Evolutionary conservation across 2,888 invertebrate genomes (phyloP).

Genomic region (Phragmatobia fuliginosa): DNA sequence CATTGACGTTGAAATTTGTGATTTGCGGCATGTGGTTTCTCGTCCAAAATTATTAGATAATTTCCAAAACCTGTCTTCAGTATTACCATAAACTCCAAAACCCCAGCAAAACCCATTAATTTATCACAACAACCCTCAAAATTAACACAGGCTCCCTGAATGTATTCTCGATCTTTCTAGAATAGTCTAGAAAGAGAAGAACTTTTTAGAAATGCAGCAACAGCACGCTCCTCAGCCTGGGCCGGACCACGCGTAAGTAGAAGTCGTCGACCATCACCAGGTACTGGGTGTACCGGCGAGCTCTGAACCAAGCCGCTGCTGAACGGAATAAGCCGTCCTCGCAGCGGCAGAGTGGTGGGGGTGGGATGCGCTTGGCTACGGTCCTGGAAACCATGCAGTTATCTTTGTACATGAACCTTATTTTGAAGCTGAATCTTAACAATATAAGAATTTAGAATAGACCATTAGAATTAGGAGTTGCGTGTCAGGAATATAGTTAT

Average conservation of each 20-base stretch:
- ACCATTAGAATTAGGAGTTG: neutral
- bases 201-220: constrained; percentile 72
- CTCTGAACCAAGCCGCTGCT: constrained; percentile 67
- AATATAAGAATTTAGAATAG: too few relatives aligned
- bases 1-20: neutral
- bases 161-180: constrained; percentile 39
- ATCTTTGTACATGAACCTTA: neutral
- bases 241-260: constrained; percentile 74
- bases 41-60: neutral
- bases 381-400: constrained; percentile 56
- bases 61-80: neutral
- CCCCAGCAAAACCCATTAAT: neutral
- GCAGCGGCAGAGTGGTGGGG: constrained; percentile 46
- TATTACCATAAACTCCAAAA: neutral
- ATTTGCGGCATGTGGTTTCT: neutral
- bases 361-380: constrained; percentile 64
- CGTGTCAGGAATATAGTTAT: neutral
- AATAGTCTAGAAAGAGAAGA: constrained; percentile 44
- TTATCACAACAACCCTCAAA: constrained; percentile 19
- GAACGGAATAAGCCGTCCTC: constrained; percentile 55
- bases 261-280: constrained; percentile 69
- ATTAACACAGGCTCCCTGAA: constrained; percentile 11
- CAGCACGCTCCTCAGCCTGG: constrained; percentile 72
- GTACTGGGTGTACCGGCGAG: constrained; percentile 65
- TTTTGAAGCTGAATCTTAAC: neutral